A percentile compares a stretch with the other conserved stretches of the same genome.
phyloP scores from a whole-genome alignment of 2,888 invertebrate species.

The Drosophila nr. medialis region DNA sequence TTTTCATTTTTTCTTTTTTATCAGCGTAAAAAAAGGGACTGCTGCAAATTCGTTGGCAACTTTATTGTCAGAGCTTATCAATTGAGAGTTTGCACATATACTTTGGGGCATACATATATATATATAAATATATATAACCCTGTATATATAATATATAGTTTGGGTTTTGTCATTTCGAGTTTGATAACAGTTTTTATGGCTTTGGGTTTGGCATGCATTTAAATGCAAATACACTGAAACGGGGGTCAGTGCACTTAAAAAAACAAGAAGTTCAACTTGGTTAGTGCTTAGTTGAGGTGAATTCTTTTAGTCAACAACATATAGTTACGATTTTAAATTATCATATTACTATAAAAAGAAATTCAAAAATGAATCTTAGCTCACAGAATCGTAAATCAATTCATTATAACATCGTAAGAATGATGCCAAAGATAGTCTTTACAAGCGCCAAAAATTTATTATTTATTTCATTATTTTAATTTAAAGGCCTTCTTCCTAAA shows the following conservation, averaged over 20 bases:
- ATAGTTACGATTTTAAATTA: neutral
- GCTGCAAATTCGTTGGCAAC: constrained; percentile 19
- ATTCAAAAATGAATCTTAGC: neutral
- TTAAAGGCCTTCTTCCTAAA: neutral
- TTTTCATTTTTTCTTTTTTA: constrained; percentile 60
- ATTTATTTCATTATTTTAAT: neutral
- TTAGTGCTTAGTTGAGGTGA: neutral
- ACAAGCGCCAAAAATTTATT: neutral
- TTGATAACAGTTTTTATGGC: constrained; percentile 50
- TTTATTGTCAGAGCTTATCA: constrained; percentile 44
- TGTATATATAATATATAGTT: constrained; percentile 10
- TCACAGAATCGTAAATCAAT: neutral
- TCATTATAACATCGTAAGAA: constrained; percentile 2
- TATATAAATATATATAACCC: neutral
- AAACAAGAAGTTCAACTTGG: neutral
- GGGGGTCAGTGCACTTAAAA: constrained; percentile 40
- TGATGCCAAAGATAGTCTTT: neutral
- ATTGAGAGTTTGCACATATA: constrained; percentile 12
- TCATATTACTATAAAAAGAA: neutral
- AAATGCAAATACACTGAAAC: constrained; percentile 34
- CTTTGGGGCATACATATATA: neutral
- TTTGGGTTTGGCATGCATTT: constrained; percentile 37
- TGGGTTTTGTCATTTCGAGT: constrained; percentile 25
- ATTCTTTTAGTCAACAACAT: neutral
- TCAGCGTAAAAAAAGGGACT: constrained; percentile 63